phyloP scores from a whole-genome alignment of 2,797 vertebrate species.

The Myripristis murdjan region DNA sequence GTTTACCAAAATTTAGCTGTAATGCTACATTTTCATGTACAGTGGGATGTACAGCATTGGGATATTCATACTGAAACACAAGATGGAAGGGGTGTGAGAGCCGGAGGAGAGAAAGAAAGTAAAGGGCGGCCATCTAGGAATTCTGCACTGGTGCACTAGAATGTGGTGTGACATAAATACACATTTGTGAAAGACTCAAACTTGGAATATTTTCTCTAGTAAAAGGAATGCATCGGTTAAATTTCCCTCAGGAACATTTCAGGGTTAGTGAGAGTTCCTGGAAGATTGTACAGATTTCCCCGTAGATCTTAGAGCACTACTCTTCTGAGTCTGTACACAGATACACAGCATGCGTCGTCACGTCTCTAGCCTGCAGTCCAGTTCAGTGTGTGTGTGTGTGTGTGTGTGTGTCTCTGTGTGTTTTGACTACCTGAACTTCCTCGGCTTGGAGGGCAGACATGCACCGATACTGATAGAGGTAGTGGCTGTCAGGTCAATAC shows the following conservation, averaged over 20 bases:
- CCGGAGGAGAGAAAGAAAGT: too few relatives aligned
- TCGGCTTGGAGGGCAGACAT: background rate
- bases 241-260: too few relatives aligned
- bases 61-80: background rate
- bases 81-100: background rate
- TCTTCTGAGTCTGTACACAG: too few relatives aligned
- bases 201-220: too few relatives aligned
- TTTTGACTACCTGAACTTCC: background rate
- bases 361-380: too few relatives aligned
- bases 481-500: background rate
- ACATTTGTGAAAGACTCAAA: too few relatives aligned
- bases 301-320: too few relatives aligned
- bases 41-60: conserved; percentile 5
- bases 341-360: too few relatives aligned
- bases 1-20: background rate
- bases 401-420: background rate
- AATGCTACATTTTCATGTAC: conserved; percentile 48
- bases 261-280: too few relatives aligned
- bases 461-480: background rate
- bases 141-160: background rate
- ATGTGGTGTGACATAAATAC: conserved; percentile 2
- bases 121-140: background rate
- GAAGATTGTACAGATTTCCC: too few relatives aligned
- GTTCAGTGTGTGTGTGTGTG: too few relatives aligned
- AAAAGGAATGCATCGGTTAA: too few relatives aligned